A percentile compares a stretch with the other conserved stretches of the same genome.
Evolutionary conservation across 2,888 invertebrate genomes (phyloP).

Genomic region (Chesias legatella): DNA sequence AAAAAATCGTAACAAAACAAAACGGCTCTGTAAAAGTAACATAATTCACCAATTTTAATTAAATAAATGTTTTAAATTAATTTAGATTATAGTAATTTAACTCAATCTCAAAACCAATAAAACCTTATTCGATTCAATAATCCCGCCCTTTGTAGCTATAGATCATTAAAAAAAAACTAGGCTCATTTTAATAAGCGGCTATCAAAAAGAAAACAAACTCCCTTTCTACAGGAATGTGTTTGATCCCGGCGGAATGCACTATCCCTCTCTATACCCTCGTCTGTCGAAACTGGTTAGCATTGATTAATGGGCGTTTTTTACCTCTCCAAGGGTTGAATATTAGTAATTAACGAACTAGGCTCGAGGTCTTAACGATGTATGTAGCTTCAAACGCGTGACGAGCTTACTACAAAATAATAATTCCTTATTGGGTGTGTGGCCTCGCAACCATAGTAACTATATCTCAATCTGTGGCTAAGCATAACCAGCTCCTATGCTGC

Average conservation of each 20-base stretch:
- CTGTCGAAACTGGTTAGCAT: slow-evolving; percentile 58
- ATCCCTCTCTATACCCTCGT: slow-evolving; percentile 50
- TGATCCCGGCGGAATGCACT: slow-evolving; percentile 62
- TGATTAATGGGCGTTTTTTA: slow-evolving; percentile 66
- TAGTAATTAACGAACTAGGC: slow-evolving; percentile 47
- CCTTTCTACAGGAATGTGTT: slow-evolving; percentile 60
- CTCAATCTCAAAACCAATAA: slow-evolving; percentile 24
- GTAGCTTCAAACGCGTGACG: background rate
- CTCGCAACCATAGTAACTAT: background rate
- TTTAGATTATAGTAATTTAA: slow-evolving; percentile 22
- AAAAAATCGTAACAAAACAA: background rate
- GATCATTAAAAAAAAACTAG: slow-evolving; percentile 42
- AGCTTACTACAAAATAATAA: background rate
- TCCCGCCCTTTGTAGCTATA: slow-evolving; percentile 45
- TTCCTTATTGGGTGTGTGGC: background rate
- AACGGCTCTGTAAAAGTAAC: slow-evolving; percentile 13
- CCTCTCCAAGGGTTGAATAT: slow-evolving; percentile 43
- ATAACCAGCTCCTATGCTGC: slow-evolving; percentile 12
- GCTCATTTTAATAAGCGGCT: slow-evolving; percentile 45
- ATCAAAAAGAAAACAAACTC: slow-evolving; percentile 57
- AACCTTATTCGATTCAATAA: slow-evolving; percentile 23
- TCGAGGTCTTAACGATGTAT: slow-evolving; percentile 3
- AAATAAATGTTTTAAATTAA: slow-evolving; percentile 28
- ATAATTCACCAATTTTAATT: slow-evolving; percentile 34
- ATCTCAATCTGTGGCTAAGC: slow-evolving; percentile 4